Evolutionary conservation across 23 tunicate genomes (phyloP).

Genomic region (Styela clava): DNA sequence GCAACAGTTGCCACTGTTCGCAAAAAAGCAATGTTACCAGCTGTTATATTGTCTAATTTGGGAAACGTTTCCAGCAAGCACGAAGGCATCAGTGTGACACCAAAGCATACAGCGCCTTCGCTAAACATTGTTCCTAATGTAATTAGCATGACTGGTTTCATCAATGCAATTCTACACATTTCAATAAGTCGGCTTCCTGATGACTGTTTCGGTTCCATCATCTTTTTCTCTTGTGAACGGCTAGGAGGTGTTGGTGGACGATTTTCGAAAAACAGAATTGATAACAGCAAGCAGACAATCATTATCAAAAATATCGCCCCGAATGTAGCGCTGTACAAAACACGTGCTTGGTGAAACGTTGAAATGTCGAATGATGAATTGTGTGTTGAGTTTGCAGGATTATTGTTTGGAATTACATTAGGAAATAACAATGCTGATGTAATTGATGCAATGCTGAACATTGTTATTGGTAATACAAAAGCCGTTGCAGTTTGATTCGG

Average conservation of each 20-base stretch:
- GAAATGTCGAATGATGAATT: background rate
- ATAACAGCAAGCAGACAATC: background rate
- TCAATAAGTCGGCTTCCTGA: background rate
- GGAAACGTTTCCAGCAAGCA: background rate
- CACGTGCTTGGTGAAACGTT: background rate
- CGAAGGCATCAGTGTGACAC: background rate
- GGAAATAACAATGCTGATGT: background rate
- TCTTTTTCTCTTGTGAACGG: background rate
- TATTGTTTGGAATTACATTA: background rate
- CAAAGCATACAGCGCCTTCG: background rate
- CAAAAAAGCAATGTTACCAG: background rate
- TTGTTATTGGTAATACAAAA: background rate
- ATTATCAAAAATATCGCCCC: background rate
- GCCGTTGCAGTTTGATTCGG: slow-evolving; percentile 10
- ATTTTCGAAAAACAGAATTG: background rate
- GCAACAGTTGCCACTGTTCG: background rate
- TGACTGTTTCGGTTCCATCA: background rate
- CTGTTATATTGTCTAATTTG: background rate
- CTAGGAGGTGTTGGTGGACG: slow-evolving; percentile 9
- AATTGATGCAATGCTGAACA: background rate
- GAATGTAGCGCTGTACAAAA: background rate
- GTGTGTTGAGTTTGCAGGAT: background rate
- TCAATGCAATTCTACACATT: background rate
- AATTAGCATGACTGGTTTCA: background rate
- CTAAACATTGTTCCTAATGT: background rate